Base-by-base conservation (phyloP, 2,888 invertebrate genomes). In the Dynastes hyllus region DNA sequence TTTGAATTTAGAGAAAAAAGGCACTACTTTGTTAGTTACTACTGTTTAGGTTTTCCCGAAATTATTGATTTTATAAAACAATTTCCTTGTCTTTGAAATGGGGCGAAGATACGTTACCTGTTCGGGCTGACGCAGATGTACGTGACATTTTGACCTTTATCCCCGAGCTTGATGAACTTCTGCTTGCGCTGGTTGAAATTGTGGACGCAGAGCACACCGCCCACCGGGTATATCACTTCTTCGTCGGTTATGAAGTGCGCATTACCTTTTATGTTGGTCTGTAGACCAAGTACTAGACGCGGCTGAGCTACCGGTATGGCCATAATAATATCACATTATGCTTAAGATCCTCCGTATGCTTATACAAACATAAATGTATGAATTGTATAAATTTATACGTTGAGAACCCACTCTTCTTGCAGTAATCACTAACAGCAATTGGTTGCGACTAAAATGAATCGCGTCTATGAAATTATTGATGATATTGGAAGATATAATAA, bases 161-260 rank as follows among this genome's bases (percentile, higher is more conserved):
- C 93, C 53, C 93, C 90, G 32, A 95, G 89, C 83, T 93, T 91
- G 71, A 96, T 93, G 84, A 94, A 94, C 84, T 92, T 92, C 86
- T 96, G 96, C 82, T 92, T 93, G 85, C 93, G 93, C 83, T 93
- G 92, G 6, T 92, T 90, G 86, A 92, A 93, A 86, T 96, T 94
- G 84, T 96, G 95, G 80, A 96, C 90, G 0, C 93, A 92, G 70
- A 96, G 89, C 0, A 94, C 94, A 73, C 94, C 93, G 75, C 96
- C 96, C 45, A 94, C 94, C 0, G 95, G 95, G 88, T 96, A 96
- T 70, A 96, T 90, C 55, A 96, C 91, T 86, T 96, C 95, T 37
- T 94, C 92, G 85, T 94, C 95, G 27, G 92, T 91, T 77, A 94
- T 89, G 84, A 93, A 95, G 86, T 94, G 93, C 5, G 93, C 93